Conservation (phyloP, 2,113 vertebrate genomes). For the Gobius niger region DNA sequence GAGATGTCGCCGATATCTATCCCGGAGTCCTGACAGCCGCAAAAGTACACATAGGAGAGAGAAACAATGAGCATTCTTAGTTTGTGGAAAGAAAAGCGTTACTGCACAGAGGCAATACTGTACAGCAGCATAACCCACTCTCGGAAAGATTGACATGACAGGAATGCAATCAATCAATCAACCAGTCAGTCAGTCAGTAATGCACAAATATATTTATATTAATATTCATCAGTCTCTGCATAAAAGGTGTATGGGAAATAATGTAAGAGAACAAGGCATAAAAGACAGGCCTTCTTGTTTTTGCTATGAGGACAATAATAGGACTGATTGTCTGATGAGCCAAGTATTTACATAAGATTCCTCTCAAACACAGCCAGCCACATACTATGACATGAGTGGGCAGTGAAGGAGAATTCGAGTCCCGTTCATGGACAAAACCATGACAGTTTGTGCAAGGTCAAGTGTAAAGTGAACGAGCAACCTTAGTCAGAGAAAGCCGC, state of each 20-base stretch:
- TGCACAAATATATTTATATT: too few species aligned
- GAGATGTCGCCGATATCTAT: slow-evolving; percentile 96
- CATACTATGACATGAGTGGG: neutral
- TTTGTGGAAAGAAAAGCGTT: neutral
- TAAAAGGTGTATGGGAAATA: too few species aligned
- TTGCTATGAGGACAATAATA: too few species aligned
- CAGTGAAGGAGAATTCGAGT: neutral
- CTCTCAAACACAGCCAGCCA: neutral
- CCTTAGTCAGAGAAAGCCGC: neutral
- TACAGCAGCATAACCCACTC: neutral
- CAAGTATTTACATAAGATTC: too few species aligned
- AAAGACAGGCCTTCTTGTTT: too few species aligned
- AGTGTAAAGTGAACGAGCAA: neutral
- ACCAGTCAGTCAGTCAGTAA: too few species aligned
- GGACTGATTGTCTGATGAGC: too few species aligned
- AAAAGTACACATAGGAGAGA: slow-evolving; percentile 4
- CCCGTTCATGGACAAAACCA: neutral
- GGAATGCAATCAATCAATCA: too few species aligned
- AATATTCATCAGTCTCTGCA: too few species aligned
- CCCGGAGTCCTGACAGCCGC: slow-evolving; percentile 84
- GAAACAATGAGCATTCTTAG: slow-evolving; percentile 32
- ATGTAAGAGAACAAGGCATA: too few species aligned
- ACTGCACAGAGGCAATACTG: neutral
- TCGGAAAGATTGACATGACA: too few species aligned
- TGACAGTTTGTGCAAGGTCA: neutral